phyloP scores from a whole-genome alignment of 2,113 vertebrate genomes.

The Pterocles orientalis region DNA sequence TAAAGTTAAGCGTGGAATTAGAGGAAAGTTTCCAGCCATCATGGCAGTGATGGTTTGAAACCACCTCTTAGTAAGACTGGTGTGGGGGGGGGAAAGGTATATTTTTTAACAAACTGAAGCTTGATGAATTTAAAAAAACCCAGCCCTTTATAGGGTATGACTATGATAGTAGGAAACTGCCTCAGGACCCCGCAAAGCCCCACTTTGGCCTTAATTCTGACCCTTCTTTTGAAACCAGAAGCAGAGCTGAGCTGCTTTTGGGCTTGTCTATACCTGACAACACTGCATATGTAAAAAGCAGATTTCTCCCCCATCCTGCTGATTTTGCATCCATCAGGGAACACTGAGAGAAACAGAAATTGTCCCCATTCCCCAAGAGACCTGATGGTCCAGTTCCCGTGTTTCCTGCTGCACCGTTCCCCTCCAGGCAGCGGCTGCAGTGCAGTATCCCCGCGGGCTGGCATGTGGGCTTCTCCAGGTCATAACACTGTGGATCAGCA shows the following conservation, averaged over 20 bases:
- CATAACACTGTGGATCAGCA: neutral
- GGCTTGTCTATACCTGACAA: neutral
- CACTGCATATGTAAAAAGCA: neutral
- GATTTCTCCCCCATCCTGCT: neutral
- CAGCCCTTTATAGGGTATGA: neutral
- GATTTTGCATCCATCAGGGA: neutral
- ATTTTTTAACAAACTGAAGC: neutral
- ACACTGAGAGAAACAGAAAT: neutral
- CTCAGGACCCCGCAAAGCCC: neutral
- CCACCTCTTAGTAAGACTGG: neutral
- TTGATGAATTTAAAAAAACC: neutral
- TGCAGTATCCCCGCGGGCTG: fast-evolving
- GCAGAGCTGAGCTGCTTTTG: neutral
- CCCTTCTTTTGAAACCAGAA: neutral
- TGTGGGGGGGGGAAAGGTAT: neutral
- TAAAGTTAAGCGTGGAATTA: neutral
- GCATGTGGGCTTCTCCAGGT: neutral
- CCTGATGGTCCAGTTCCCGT: fast-evolving
- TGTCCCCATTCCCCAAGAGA: neutral
- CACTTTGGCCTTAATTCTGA: neutral
- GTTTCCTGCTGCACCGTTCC: neutral
- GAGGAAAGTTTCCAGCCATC: neutral
- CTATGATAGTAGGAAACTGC: neutral
- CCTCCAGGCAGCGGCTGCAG: neutral
- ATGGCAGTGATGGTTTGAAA: neutral